These are phyloP conservation scores for Chelmon rostratus DNA, from an alignment of 2,797 vertebrate genomes.

Conservation along the genomic window DNA sequence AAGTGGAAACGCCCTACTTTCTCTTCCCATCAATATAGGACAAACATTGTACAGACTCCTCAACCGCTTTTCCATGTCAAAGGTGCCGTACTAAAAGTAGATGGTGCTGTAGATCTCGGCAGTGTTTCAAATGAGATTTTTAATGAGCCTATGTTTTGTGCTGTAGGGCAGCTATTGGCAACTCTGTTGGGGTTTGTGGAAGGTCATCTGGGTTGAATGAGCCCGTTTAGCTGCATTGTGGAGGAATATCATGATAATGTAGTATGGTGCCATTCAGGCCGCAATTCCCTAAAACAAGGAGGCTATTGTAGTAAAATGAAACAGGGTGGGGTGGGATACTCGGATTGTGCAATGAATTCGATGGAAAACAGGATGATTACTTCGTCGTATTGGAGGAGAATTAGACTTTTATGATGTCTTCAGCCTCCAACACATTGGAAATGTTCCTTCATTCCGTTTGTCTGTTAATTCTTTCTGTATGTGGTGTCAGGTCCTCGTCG, in stretches of 20 bases:
- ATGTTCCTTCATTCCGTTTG: conserved; percentile 48
- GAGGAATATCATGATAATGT: conserved; percentile 84
- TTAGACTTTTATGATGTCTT: conserved; percentile 47
- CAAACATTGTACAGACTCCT: conserved; percentile 74
- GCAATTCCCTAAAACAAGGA: conserved; percentile 81
- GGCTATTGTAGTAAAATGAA: conserved; percentile 81
- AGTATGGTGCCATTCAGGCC: conserved; percentile 82
- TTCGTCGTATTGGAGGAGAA: conserved; percentile 58
- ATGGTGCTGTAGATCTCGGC: conserved; percentile 72
- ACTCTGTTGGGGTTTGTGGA: conserved; percentile 79
- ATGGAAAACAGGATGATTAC: conserved; percentile 76
- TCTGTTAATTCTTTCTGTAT: conserved; percentile 31
- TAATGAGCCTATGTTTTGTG: conserved; percentile 83
- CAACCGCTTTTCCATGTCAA: conserved; percentile 72
- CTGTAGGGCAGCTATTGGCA: conserved; percentile 73
- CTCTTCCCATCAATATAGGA: conserved; percentile 73
- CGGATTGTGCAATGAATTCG: conserved; percentile 75
- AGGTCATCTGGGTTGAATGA: conserved; percentile 83
- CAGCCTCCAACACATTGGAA: conserved; percentile 47
- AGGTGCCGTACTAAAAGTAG: conserved; percentile 82
- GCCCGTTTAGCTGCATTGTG: conserved; percentile 79
- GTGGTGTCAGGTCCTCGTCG: neutral
- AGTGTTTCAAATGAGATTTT: conserved; percentile 81
- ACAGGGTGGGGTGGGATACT: conserved; percentile 74
- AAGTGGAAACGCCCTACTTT: conserved; percentile 78